A percentile compares a stretch with the other conserved stretches of the same genome.
Evolutionary conservation across 2,113 vertebrate species (phyloP).

Genomic region (Dicerorhinus sumatrensis): DNA sequence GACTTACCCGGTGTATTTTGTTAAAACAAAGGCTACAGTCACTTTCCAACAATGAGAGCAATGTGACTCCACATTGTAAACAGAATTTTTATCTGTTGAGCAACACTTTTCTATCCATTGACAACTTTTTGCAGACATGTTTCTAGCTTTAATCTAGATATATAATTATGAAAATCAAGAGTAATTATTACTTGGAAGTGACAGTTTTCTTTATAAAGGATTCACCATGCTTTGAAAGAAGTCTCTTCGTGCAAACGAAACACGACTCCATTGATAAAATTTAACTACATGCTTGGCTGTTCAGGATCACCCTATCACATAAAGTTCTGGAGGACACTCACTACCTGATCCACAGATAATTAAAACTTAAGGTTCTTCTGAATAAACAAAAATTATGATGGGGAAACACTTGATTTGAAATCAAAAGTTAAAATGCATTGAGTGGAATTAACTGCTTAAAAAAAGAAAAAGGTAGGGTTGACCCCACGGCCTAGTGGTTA

Average conservation of each 20-base stretch:
- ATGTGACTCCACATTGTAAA: neutral
- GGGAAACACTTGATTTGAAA: slow-evolving; percentile 27
- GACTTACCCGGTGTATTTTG: neutral
- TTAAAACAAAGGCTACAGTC: slow-evolving; percentile 23
- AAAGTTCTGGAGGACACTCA: neutral
- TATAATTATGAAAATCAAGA: slow-evolving; percentile 66
- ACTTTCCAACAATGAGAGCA: neutral
- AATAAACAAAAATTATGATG: slow-evolving; percentile 13
- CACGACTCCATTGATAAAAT: neutral
- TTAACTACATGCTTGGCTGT: neutral
- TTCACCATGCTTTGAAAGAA: slow-evolving; percentile 36
- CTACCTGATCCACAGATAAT: neutral
- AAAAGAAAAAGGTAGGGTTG: too few relatives aligned
- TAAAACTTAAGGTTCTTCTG: neutral
- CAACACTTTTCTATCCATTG: slow-evolving; percentile 33
- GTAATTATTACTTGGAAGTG: slow-evolving; percentile 56
- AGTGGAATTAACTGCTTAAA: neutral
- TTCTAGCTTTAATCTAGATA: slow-evolving; percentile 27
- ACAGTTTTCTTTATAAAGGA: slow-evolving; percentile 51
- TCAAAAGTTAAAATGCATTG: slow-evolving; percentile 33
- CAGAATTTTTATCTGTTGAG: slow-evolving; percentile 54
- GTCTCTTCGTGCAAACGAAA: neutral
- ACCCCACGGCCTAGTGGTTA: too few relatives aligned
- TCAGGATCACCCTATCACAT: neutral
- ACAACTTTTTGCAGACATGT: slow-evolving; percentile 26